Evolutionary conservation across 1,140 invertebrate genomes (phyloP).

Genomic region (Chymomyza costata): DNA sequence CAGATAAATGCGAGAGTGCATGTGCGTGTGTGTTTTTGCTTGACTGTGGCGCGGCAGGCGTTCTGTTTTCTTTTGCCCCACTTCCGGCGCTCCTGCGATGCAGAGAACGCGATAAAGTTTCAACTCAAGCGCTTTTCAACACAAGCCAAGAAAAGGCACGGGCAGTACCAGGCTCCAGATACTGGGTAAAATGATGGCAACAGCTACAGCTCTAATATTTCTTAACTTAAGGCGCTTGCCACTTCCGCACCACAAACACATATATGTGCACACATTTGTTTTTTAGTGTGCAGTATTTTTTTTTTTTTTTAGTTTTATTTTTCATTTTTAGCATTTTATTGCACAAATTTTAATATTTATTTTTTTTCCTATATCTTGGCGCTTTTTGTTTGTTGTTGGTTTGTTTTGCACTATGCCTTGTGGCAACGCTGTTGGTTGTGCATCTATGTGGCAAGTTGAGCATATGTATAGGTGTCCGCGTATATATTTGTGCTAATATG

Average conservation of each 20-base stretch:
- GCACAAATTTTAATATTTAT: constrained; percentile 69
- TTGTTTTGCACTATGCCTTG: constrained; percentile 53
- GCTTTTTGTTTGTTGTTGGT: constrained; percentile 21
- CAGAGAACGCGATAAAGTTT: constrained; percentile 58
- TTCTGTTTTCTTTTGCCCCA: constrained; percentile 33
- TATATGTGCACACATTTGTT: constrained; percentile 10
- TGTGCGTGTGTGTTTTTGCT: no score
- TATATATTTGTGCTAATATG: constrained; percentile 1
- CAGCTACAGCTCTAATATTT: constrained; percentile 27
- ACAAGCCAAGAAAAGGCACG: no score
- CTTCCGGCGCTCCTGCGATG: constrained; percentile 51
- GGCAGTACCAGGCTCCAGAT: no score
- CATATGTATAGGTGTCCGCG: constrained; percentile 19
- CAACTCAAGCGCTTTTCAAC: constrained; percentile 45
- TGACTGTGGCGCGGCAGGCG: no score
- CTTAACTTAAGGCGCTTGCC: constrained; percentile 62
- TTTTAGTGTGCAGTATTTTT: constrained; percentile 19
- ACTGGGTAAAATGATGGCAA: neutral
- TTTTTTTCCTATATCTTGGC: constrained; percentile 22
- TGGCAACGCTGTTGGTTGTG: constrained; percentile 19
- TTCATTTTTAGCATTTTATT: constrained; percentile 49
- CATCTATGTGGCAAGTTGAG: constrained; percentile 8
- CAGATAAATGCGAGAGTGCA: no score
- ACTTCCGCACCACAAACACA: constrained; percentile 40
- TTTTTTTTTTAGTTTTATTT: constrained; percentile 61